Percentiles rank a stretch among this genome's conserved stretches.
Evolutionary conservation across 2,797 vertebrate genomes (phyloP).

Genomic region (Pseudotriccus pelzelni): DNA sequence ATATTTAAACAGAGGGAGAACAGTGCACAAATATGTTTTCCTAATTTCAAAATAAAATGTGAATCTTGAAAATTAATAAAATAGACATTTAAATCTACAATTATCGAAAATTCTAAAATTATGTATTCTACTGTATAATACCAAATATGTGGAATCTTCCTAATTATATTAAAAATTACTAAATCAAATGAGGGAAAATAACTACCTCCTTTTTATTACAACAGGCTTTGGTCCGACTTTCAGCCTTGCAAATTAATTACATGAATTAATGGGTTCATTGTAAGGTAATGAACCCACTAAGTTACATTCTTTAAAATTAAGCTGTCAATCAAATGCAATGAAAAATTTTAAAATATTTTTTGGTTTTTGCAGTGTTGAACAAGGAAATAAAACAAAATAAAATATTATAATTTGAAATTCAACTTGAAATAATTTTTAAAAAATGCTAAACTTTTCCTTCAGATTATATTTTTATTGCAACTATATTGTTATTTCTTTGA

Average conservation of each 20-base stretch:
- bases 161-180: neutral
- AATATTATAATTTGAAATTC: neutral
- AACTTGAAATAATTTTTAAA: neutral
- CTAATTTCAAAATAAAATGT: neutral
- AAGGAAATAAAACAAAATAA: neutral
- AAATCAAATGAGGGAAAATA: neutral
- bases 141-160: neutral
- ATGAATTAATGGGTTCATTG: neutral
- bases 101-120: neutral
- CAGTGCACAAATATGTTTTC: neutral
- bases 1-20: neutral
- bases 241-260: neutral
- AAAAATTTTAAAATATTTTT: neutral
- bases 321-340: neutral
- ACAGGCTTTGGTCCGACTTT: neutral
- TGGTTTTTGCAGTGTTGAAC: neutral
- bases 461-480: neutral
- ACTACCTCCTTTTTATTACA: neutral
- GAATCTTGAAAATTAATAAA: neutral
- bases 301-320: neutral
- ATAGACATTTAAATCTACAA: neutral
- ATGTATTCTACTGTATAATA: neutral
- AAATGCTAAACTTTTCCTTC: neutral
- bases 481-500: neutral
- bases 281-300: neutral